Conservation (phyloP, 2,113 vertebrate species). For the Muntiacus reevesi region DNA sequence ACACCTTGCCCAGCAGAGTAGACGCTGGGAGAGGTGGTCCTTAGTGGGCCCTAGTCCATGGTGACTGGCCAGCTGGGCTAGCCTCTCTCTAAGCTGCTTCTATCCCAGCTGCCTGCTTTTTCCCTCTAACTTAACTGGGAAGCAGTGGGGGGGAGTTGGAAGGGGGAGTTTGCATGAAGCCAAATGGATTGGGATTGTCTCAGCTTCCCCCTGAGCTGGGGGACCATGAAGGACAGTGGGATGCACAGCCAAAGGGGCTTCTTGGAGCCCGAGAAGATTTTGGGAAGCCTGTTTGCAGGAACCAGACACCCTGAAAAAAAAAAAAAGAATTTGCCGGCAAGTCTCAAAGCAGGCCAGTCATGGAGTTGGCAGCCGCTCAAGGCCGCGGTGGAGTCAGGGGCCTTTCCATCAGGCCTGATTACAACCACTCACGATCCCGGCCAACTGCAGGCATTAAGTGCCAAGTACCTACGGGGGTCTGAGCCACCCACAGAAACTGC, state of each 20-base stretch:
- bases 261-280: slow-evolving; percentile 58
- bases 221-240: not conserved
- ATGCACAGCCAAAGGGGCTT: not conserved
- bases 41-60: not conserved
- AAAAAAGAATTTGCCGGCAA: slow-evolving; percentile 39
- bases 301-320: slow-evolving; percentile 36
- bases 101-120: not conserved
- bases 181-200: not conserved
- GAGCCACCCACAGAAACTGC: slow-evolving; percentile 55
- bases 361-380: slow-evolving; percentile 58
- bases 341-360: slow-evolving; percentile 44
- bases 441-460: slow-evolving; percentile 43
- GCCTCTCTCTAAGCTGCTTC: not conserved
- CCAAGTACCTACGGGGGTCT: slow-evolving; percentile 55
- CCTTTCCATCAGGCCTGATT: slow-evolving; percentile 65
- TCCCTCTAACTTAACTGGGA: not conserved
- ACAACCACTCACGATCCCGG: not conserved
- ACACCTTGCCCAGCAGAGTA: not conserved
- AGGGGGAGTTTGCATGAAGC: not conserved
- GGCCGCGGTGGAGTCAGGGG: slow-evolving; percentile 57
- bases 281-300: slow-evolving; percentile 56
- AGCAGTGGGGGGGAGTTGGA: not conserved
- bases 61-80: not conserved
- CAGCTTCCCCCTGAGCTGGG: not conserved
- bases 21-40: slow-evolving; percentile 11